Conservation (phyloP, 2,888 invertebrate genomes). For the Galeopsomyia nigrocyanea region DNA sequence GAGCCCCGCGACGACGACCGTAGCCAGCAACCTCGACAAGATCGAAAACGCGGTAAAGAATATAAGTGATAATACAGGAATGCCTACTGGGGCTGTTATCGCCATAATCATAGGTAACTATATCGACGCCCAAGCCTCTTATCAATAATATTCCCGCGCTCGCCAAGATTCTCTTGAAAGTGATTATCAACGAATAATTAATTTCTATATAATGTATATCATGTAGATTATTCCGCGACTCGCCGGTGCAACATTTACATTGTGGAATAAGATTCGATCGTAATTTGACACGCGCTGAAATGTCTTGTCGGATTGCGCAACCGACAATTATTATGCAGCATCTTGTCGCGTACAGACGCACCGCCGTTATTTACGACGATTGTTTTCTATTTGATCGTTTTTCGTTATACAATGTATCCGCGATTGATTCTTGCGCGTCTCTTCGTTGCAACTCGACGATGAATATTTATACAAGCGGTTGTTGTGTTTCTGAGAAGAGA, state of each 20-base stretch:
- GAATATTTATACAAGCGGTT: too few relatives aligned
- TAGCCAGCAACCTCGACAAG: conserved; percentile 59
- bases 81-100: conserved; percentile 88
- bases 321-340: not conserved
- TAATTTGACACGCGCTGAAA: not conserved
- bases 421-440: too few relatives aligned
- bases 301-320: not conserved
- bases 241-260: too few relatives aligned
- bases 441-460: too few relatives aligned
- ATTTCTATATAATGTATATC: too few relatives aligned
- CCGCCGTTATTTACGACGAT: too few relatives aligned
- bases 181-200: too few relatives aligned
- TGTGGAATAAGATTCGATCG: not conserved
- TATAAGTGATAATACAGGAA: conserved; percentile 79
- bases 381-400: not conserved
- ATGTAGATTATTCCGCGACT: conserved; percentile 5
- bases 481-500: too few relatives aligned
- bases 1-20: conserved; percentile 51
- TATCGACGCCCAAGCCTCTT: not conserved
- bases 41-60: conserved; percentile 73
- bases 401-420: not conserved
- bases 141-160: not conserved
- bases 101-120: conserved; percentile 81
- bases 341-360: too few relatives aligned
- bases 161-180: too few relatives aligned